These are phyloP conservation scores for Agriopis leucophaearia DNA, from an alignment of 2,888 invertebrate genomes.

Conservation along the genomic window DNA sequence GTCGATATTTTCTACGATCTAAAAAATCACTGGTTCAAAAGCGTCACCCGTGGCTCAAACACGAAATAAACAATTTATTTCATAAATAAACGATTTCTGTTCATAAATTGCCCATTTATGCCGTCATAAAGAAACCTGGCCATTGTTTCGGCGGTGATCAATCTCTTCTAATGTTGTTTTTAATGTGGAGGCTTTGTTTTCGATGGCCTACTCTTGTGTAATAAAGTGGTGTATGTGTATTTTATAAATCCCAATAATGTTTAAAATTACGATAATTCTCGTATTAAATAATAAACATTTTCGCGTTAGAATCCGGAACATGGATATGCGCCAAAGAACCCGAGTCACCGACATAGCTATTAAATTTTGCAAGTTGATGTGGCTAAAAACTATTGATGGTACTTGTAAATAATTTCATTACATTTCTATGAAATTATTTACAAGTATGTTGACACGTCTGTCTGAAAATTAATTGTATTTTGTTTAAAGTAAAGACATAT, in stretches of 20 bases:
- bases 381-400: too few relatives aligned
- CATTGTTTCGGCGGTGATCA: slow-evolving; percentile 41
- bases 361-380: too few relatives aligned
- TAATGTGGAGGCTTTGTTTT: slow-evolving; percentile 34
- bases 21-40: slow-evolving; percentile 25
- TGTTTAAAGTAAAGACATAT: too few relatives aligned
- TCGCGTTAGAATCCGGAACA: too few relatives aligned
- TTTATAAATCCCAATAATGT: slow-evolving; percentile 6
- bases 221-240: slow-evolving; percentile 12
- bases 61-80: slow-evolving; percentile 47
- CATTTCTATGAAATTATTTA: too few relatives aligned
- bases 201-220: slow-evolving; percentile 23
- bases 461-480: too few relatives aligned
- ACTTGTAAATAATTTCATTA: too few relatives aligned
- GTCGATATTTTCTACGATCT: not conserved
- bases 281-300: not conserved
- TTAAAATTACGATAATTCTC: not conserved
- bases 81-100: slow-evolving; percentile 49
- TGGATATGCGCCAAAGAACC: too few relatives aligned
- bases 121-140: slow-evolving; percentile 47
- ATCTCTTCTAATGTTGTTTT: slow-evolving; percentile 46
- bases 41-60: slow-evolving; percentile 30
- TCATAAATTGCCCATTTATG: slow-evolving; percentile 50
- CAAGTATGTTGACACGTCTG: too few relatives aligned
- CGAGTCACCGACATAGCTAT: too few relatives aligned